These are phyloP conservation scores for Meriones unguiculatus DNA, from an alignment of 2,113 vertebrate species.

Conservation along the genomic window DNA sequence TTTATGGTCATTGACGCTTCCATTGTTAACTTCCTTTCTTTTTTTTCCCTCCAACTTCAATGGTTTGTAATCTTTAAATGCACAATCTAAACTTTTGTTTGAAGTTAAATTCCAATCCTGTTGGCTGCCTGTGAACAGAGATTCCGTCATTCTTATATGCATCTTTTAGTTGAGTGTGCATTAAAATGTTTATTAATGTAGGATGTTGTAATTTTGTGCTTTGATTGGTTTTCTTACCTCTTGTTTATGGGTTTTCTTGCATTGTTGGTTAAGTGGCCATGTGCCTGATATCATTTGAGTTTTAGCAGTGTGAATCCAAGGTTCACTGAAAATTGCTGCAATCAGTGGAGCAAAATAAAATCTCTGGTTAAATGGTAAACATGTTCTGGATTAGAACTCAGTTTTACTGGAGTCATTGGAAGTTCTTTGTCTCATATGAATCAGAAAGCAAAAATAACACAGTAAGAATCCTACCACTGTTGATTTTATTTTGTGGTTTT, in stretches of 20 bases:
- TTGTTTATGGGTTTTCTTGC: conserved; percentile 65
- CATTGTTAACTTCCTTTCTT: conserved; percentile 83
- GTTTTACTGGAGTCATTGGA: background rate
- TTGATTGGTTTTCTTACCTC: conserved; percentile 46
- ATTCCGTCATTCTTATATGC: conserved; percentile 85
- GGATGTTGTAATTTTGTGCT: conserved; percentile 82
- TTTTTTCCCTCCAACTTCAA: conserved; percentile 69
- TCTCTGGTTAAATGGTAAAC: conserved; percentile 46
- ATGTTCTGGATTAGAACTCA: conserved; percentile 22
- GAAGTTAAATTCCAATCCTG: conserved; percentile 83
- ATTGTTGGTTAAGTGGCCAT: conserved; percentile 70
- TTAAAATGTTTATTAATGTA: conserved; percentile 86
- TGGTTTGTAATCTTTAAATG: conserved; percentile 88
- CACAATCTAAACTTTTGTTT: conserved; percentile 84
- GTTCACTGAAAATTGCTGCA: conserved; percentile 52
- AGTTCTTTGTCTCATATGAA: conserved; percentile 39
- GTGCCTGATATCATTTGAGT: conserved; percentile 47
- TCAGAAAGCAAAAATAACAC: background rate
- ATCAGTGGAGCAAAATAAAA: conserved; percentile 68
- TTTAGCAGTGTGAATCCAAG: conserved; percentile 55
- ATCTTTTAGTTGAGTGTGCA: conserved; percentile 85
- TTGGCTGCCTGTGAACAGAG: conserved; percentile 87
- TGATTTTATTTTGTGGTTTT: background rate
- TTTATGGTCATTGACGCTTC: conserved; percentile 83
- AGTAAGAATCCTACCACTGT: background rate